Conservation (phyloP, 2,888 invertebrate species). For the Bugulina stolonifera region DNA sequence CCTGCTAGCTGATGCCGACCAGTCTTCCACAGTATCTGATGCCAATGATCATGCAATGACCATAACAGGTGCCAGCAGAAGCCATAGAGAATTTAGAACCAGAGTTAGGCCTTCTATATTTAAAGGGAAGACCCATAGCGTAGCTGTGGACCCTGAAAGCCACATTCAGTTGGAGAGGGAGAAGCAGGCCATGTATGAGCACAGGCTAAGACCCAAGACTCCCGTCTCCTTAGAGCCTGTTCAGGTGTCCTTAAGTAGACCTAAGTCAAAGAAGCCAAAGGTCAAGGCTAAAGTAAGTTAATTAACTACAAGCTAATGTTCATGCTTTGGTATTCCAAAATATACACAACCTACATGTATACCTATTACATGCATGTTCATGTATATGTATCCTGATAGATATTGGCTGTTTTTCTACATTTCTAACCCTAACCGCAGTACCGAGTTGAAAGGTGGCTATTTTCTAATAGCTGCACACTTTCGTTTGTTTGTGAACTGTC, state of each 20-base stretch:
- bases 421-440: no score
- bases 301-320: no score
- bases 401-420: no score
- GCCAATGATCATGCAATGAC: background rate
- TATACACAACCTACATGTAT: no score
- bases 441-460: no score
- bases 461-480: no score
- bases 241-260: background rate
- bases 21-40: background rate
- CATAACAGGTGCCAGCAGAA: background rate
- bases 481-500: no score
- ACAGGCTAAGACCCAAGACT: background rate
- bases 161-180: constrained; percentile 14
- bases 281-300: background rate
- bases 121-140: background rate
- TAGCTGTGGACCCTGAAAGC: background rate
- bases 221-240: constrained; percentile 10
- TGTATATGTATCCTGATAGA: no score
- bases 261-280: constrained; percentile 1
- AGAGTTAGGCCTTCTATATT: background rate
- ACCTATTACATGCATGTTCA: no score
- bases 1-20: background rate
- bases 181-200: constrained; percentile 21
- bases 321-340: no score
- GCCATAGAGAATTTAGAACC: background rate